Percentiles rank a stretch among this genome's conserved stretches.
Evolutionary conservation across 1,140 invertebrate species (phyloP).

Genomic region (Carposina sasakii): DNA sequence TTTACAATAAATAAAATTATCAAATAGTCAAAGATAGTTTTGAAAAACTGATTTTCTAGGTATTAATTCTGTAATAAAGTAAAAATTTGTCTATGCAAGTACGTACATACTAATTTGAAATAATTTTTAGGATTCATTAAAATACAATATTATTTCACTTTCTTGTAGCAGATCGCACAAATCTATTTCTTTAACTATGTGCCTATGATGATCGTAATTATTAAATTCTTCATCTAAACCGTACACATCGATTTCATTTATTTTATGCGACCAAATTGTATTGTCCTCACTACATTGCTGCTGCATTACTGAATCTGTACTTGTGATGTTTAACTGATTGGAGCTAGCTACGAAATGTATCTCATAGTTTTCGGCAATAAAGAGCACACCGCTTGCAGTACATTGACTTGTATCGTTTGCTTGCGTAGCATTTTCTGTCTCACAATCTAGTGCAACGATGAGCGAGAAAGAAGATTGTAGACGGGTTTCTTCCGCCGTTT

Average conservation of each 20-base stretch:
- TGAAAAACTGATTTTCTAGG: too few relatives aligned
- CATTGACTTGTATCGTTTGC: conserved; percentile 18
- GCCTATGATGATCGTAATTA: conserved; percentile 40
- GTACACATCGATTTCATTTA: conserved; percentile 36
- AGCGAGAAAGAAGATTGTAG: conserved; percentile 25
- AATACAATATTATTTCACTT: too few relatives aligned
- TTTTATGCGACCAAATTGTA: conserved; percentile 21
- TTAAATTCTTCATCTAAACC: conserved; percentile 36
- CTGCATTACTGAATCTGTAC: conserved; percentile 30
- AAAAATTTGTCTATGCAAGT: too few relatives aligned
- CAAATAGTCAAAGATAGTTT: too few relatives aligned
- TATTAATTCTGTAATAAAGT: too few relatives aligned
- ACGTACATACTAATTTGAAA: too few relatives aligned
- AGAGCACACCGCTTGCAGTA: conserved; percentile 34
- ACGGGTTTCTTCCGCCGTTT: conserved; percentile 38
- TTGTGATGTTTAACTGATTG: conserved; percentile 25
- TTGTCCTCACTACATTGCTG: conserved; percentile 27
- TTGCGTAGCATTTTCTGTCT: conserved; percentile 9
- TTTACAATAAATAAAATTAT: too few relatives aligned
- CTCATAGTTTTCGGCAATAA: conserved; percentile 32
- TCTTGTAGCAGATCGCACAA: conserved; percentile 42
- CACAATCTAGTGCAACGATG: conserved; percentile 40
- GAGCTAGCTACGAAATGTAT: conserved; percentile 33
- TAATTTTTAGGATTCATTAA: too few relatives aligned
- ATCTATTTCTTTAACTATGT: conserved; percentile 20